These are phyloP conservation scores for Drosophila baimaii DNA, from an alignment of 1,140 invertebrate species.

Conservation along the genomic window DNA sequence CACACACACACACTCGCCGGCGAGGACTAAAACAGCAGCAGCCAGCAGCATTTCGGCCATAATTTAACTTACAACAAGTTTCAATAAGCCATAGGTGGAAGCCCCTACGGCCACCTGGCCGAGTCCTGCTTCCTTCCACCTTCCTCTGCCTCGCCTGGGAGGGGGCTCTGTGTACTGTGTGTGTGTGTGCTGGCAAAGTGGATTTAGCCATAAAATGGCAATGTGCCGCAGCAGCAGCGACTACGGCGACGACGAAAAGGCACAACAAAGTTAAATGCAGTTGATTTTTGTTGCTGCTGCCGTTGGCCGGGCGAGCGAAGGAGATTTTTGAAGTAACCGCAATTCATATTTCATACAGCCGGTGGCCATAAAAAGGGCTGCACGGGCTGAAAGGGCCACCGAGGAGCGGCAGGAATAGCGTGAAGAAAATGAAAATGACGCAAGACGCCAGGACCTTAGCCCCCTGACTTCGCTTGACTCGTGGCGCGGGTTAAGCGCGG, in stretches of 20 bases:
- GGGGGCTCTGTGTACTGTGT: slow-evolving; percentile 11
- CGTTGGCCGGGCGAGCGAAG: slow-evolving; percentile 22
- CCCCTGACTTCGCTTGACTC: slow-evolving; percentile 67
- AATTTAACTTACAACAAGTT: slow-evolving; percentile 83
- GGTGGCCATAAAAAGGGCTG: slow-evolving; percentile 67
- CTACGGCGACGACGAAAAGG: slow-evolving; percentile 49
- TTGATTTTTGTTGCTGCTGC: slow-evolving; percentile 77
- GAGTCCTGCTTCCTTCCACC: slow-evolving; percentile 24
- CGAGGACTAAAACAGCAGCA: slow-evolving; percentile 52
- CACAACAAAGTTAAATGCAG: slow-evolving; percentile 81
- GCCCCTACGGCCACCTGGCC: slow-evolving; percentile 19
- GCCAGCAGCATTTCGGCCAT: slow-evolving; percentile 72
- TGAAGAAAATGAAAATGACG: slow-evolving; percentile 78
- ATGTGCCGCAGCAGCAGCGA: slow-evolving; percentile 58
- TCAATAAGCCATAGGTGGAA: slow-evolving; percentile 71
- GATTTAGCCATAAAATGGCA: slow-evolving; percentile 82
- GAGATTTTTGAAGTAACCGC: slow-evolving; percentile 76
- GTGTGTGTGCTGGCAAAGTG: slow-evolving; percentile 66
- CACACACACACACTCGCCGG: slow-evolving; percentile 14
- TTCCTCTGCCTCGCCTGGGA: no score
- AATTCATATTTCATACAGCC: slow-evolving; percentile 82
- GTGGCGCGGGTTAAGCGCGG: slow-evolving; percentile 32
- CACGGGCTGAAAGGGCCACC: slow-evolving; percentile 47
- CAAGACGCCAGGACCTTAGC: slow-evolving; percentile 50
- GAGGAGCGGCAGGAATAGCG: slow-evolving; percentile 49